Evolutionary conservation across 2,113 vertebrate species (phyloP).

Genomic region (Phalacrocorax pelagicus): DNA sequence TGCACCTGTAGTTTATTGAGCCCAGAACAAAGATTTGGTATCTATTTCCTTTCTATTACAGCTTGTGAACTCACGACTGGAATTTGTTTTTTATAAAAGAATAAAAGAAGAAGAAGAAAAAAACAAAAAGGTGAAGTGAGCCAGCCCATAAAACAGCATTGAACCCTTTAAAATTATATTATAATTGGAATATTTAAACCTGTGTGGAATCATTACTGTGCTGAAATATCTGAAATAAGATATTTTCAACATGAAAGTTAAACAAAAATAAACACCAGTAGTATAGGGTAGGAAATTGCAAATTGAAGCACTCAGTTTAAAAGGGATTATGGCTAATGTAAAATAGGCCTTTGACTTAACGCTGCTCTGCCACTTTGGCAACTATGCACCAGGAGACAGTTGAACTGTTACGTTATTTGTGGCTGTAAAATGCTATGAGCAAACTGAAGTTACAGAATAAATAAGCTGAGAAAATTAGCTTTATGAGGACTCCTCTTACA

Average conservation of each 20-base stretch:
- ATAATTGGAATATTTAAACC: neutral
- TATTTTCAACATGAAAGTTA: neutral
- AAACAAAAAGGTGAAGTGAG: neutral
- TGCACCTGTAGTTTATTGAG: neutral
- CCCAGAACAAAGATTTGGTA: neutral
- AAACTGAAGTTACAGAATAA: neutral
- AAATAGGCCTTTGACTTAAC: slow-evolving; percentile 7
- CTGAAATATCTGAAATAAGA: neutral
- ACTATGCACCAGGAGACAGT: neutral
- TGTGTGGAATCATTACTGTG: neutral
- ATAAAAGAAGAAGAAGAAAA: neutral
- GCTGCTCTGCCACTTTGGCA: neutral
- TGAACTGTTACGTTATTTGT: neutral
- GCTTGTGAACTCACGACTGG: neutral
- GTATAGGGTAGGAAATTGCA: neutral
- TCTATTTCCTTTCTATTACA: slow-evolving; percentile 16
- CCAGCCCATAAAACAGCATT: neutral
- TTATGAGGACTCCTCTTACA: neutral
- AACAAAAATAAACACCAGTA: neutral
- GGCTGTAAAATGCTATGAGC: neutral
- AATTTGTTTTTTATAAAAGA: neutral
- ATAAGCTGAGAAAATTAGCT: neutral
- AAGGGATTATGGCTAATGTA: neutral
- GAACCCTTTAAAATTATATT: neutral
- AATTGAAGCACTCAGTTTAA: slow-evolving; percentile 1